These are phyloP conservation scores for Meloidogyne hapla DNA, from an alignment of 1,140 invertebrate species.

Conservation along the genomic window DNA sequence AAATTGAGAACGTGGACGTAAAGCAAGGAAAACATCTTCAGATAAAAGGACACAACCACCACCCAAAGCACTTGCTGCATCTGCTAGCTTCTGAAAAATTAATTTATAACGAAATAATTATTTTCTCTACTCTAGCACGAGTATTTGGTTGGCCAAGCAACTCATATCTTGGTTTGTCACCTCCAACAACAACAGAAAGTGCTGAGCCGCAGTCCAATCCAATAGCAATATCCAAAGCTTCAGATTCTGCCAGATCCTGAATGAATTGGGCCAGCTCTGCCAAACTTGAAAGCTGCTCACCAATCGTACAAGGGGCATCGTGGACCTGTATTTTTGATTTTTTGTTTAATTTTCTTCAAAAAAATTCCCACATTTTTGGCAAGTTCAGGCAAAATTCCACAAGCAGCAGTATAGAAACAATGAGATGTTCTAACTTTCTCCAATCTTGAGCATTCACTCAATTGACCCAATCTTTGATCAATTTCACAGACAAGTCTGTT, in stretches of 20 bases:
- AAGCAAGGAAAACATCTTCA: conserved; percentile 60
- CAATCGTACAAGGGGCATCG: conserved; percentile 59
- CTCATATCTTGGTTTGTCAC: conserved; percentile 54
- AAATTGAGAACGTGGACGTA: conserved; percentile 55
- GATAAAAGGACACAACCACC: conserved; percentile 48
- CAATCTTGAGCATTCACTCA: conserved; percentile 43
- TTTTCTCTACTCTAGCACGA: too few species aligned
- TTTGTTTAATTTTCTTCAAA: neutral
- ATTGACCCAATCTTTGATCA: conserved; percentile 38
- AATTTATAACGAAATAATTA: too few species aligned
- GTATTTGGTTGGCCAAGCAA: conserved; percentile 51
- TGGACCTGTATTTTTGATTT: conserved; percentile 40
- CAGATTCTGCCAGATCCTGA: conserved; percentile 43
- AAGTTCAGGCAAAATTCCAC: conserved; percentile 60
- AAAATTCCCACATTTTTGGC: conserved; percentile 46
- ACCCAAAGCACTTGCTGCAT: conserved; percentile 42
- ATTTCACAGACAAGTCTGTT: conserved; percentile 48
- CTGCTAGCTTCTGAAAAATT: conserved; percentile 40
- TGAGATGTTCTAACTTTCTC: conserved; percentile 59
- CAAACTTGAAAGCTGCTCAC: conserved; percentile 56
- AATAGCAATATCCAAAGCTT: conserved; percentile 50
- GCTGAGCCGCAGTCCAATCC: conserved; percentile 59
- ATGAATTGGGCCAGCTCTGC: conserved; percentile 53
- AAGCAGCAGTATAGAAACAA: conserved; percentile 53
- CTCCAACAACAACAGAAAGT: conserved; percentile 59